Conservation (phyloP, 2,888 invertebrate species). For the Tridacna gigas region DNA sequence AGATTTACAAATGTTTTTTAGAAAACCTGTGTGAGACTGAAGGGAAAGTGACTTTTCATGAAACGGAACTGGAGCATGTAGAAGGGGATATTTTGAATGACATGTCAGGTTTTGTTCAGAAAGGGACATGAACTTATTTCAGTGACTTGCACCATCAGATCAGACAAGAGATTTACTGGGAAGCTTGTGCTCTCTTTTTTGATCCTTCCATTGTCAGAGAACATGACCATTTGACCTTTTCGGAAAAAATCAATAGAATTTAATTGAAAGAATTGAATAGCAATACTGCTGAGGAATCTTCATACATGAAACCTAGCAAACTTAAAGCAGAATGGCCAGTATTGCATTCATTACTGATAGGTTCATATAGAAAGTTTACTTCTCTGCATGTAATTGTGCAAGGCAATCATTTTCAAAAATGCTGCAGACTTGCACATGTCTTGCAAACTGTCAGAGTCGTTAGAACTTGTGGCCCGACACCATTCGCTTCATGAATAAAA, state of each 20-base stretch:
- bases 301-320: background rate
- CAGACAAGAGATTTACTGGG: background rate
- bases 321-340: slow-evolving; percentile 11
- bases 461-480: too few relatives aligned
- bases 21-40: background rate
- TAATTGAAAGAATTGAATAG: background rate
- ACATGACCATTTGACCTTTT: background rate
- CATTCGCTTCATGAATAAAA: too few relatives aligned
- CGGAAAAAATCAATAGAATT: background rate
- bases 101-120: background rate
- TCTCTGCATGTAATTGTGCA: background rate
- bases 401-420: background rate
- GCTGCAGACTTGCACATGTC: background rate
- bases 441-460: too few relatives aligned
- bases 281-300: background rate
- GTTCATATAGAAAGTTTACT: slow-evolving; percentile 7
- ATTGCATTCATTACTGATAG: background rate
- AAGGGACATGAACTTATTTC: background rate
- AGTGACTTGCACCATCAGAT: background rate
- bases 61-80: background rate
- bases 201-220: slow-evolving; percentile 3
- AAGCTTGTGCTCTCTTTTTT: background rate
- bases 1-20: background rate
- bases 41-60: background rate
- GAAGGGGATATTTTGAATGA: background rate